Evolutionary conservation across 2,113 vertebrate species (phyloP).

Genomic region (Corythoichthys haematopterus): DNA sequence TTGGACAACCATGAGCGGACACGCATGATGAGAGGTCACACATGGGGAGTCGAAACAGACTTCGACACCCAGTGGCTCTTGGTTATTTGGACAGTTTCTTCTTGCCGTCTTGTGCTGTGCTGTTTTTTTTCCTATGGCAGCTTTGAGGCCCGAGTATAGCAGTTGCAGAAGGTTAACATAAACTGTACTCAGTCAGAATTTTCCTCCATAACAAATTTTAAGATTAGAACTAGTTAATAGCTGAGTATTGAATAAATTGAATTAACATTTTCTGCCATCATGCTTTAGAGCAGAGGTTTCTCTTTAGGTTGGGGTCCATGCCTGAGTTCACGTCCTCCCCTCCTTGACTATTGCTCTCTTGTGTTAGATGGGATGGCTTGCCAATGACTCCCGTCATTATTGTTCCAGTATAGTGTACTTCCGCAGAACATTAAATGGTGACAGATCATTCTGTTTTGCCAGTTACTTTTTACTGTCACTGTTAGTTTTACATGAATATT

Average conservation of each 20-base stretch:
- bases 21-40: conserved; percentile 15
- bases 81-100: conserved; percentile 29
- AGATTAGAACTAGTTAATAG: background rate
- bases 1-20: conserved; percentile 11
- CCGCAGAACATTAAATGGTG: background rate
- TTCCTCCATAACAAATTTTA: conserved; percentile 27
- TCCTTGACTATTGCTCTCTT: conserved; percentile 5
- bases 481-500: conserved; percentile 5
- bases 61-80: background rate
- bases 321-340: background rate
- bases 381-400: background rate
- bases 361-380: background rate
- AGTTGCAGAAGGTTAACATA: background rate
- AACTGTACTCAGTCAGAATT: conserved; percentile 21
- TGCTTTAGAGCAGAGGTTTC: conserved; percentile 1
- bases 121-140: conserved; percentile 15
- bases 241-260: background rate
- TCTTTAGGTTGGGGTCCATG: background rate
- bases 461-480: conserved; percentile 11
- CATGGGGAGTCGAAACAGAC: conserved; percentile 16
- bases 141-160: conserved; percentile 42
- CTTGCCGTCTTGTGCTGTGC: conserved; percentile 34
- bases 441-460: conserved; percentile 3
- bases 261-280: background rate
- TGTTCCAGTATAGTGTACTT: background rate